A percentile compares a stretch with the other conserved stretches of the same genome.
Evolutionary conservation across 2,797 vertebrate genomes (phyloP).

Genomic region (Ataeniobius toweri): DNA sequence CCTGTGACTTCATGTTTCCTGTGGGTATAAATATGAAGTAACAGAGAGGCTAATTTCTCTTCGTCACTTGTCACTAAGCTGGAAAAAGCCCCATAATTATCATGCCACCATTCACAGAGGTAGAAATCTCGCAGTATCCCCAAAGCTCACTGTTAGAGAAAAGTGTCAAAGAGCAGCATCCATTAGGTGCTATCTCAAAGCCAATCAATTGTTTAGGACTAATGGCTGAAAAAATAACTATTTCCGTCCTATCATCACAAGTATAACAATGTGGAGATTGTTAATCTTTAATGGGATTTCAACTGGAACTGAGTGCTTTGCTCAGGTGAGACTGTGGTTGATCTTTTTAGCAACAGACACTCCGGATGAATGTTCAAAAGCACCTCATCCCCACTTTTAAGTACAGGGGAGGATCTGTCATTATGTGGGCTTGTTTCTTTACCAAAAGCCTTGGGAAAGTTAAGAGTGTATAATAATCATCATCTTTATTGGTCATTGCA

Average conservation of each 20-base stretch:
- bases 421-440: background rate
- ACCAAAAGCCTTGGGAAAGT: background rate
- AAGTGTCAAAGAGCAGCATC: background rate
- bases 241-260: background rate
- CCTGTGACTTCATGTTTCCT: background rate
- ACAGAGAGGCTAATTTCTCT: too few species aligned
- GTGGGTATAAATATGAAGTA: background rate
- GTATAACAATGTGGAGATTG: background rate
- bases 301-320: background rate
- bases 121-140: background rate
- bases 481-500: too few species aligned
- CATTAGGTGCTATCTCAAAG: background rate
- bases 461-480: background rate
- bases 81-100: background rate
- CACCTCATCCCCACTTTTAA: background rate
- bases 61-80: too few species aligned
- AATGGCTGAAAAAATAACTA: background rate
- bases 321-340: background rate
- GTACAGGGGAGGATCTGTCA: background rate
- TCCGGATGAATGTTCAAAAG: background rate
- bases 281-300: too few species aligned
- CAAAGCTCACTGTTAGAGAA: background rate
- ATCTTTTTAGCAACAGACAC: background rate
- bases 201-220: background rate
- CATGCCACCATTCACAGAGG: background rate